phyloP scores from a whole-genome alignment of 2,113 vertebrate genomes.

The Chlamydotis undulata region DNA sequence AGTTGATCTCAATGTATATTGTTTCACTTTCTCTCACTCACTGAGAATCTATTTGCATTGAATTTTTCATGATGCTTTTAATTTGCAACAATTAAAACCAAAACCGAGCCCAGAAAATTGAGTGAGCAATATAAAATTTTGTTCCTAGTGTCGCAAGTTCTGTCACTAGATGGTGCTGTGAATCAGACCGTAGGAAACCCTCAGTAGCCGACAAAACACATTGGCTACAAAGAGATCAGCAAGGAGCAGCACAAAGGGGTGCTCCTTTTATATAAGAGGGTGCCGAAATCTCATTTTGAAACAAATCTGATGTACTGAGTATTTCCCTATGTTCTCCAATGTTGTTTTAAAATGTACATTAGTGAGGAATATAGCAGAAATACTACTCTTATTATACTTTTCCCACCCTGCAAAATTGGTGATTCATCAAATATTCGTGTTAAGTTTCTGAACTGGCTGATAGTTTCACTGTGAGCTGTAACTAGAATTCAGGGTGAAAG shows the following conservation, averaged over 20 bases:
- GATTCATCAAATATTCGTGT: not conserved
- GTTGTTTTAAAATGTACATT: not conserved
- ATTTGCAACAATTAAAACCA: not conserved
- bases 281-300: not conserved
- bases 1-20: fast-evolving
- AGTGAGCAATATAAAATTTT: fast-evolving
- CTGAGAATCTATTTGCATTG: not conserved
- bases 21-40: not conserved
- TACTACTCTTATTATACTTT: not conserved
- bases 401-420: not conserved
- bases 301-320: fast-evolving
- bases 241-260: not conserved
- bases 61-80: not conserved
- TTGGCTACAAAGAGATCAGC: fast-evolving
- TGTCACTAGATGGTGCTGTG: slow-evolving; percentile 49
- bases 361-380: not conserved
- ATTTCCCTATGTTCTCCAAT: not conserved
- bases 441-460: not conserved
- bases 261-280: not conserved
- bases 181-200: not conserved
- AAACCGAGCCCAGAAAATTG: fast-evolving
- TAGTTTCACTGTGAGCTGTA: not conserved
- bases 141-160: not conserved
- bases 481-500: not conserved
- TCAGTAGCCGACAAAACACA: fast-evolving